Evolutionary conservation across 2,113 vertebrate genomes (phyloP), one percentile per base, ranked within the genome.

Genomic region (Embiotoca jacksoni): DNA sequence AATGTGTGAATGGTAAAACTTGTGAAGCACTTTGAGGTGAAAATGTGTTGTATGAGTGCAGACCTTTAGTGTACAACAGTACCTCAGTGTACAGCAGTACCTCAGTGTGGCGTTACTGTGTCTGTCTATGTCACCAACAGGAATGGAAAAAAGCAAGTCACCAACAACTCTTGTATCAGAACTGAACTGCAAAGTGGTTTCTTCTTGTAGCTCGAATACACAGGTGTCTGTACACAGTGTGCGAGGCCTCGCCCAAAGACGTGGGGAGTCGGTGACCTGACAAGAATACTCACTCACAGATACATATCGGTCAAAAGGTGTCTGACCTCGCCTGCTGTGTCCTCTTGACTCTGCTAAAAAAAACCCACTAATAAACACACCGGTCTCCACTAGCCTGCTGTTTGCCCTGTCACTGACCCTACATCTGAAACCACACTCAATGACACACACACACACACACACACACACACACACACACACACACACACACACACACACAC

Each of bases 321-420:
- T 54, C 63, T 67, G 73, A 73, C 69, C 78, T 65, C 32, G 39
- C 58, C 83, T 14, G 0, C 57, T 47, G 54, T 47, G 73, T 70
- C 74, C 54, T 77, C 66, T 66, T 52, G 33, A 44, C 79, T 71
- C 67, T 67, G 61, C 53, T 63, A 56, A 32, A 79, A 71, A 70
- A 15, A 14, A 49, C 36, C 60, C 44, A 41, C 61, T 23, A 23
- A 85, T n/a, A 60, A 44, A 71, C 47, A 75, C 71, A 75, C 53
- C 41, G 5, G 67, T 35, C 32, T 82, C 75, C 53, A 74, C 74
- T 73, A 70, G 60, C 8, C 68, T 15, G 59, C 64, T 63, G 69
- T 36, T 52, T 68, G 74, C 64, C 59, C 73, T 56, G 53, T 62
- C 47, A 54, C 71, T 39, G 52, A 75, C 66, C 64, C 46, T 57